Base-by-base conservation (phyloP, 2,113 vertebrate genomes). In the Oryzias celebensis region DNA sequence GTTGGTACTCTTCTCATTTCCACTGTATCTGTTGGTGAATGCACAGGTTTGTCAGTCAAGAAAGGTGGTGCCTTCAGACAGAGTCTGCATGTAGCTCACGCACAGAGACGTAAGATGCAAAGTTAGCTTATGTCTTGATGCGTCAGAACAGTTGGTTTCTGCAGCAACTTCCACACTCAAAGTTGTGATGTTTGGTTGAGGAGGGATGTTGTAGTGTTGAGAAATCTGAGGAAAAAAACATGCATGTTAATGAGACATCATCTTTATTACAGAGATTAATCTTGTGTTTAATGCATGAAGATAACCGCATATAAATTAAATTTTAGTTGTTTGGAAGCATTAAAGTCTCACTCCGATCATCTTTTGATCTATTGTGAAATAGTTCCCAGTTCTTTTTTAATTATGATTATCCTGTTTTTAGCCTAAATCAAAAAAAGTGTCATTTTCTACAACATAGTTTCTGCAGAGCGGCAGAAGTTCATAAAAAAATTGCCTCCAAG, bases 141-240 rank as follows among this genome's bases (percentile, higher is more conserved):
- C 71, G 0, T 22, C 23, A 42, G 72, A 44, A 12, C 85, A 88
- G 23, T 41, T n/a, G 2, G 65, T 28, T 7, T 60, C 46, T 4
- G 57, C 3, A 12, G 6, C 26, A 7, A 76, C 65, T 16, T 52
- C 1, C 36, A 89, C 45, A 0, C 15, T 69, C 28, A 91, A 15
- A 20, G 55, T 71, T 3, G 52, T 42, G 41, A 1, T 24, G 2
- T 48, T 23, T 26, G 45, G 1, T 5, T 81, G 82, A 65, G 86
- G 82, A 7, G 88, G 90, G 59, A 91, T 69, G 72, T 91, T 90
- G 65, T 88, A 90, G 56, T 63, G 48, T 14, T 85, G 53, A 46
- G 85, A 65, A 62, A 89, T 54, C 89, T 91, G 75, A 7, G 18
- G 64, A 54, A 64, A 3, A 26, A 5, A 12, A 20, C 0, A 22